A percentile compares a stretch with the other conserved stretches of the same genome.
Evolutionary conservation across 2,888 invertebrate species (phyloP).

Genomic region (Agonopterix alstromeriana): DNA sequence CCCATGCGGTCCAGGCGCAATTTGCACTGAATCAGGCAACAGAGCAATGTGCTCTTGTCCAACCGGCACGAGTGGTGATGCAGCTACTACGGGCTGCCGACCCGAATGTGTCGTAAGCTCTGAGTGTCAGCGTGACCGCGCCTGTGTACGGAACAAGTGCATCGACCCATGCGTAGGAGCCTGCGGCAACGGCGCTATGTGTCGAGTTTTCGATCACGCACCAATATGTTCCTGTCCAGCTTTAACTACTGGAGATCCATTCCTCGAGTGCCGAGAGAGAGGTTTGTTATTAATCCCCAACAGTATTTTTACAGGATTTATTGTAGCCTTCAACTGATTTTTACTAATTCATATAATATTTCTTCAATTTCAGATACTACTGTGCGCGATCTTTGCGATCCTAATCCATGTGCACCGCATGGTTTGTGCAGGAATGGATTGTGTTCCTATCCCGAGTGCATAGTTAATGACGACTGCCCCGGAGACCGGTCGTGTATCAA

Average conservation of each 20-base stretch:
- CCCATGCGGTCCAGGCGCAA: constrained; percentile 88
- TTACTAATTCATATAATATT: background rate
- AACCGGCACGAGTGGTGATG: constrained; percentile 84
- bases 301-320: background rate
- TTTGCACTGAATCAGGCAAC: constrained; percentile 74
- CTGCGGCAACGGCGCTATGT: constrained; percentile 87
- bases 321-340: background rate
- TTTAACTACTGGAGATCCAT: constrained; percentile 86
- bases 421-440: constrained; percentile 80
- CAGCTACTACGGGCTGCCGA: constrained; percentile 85
- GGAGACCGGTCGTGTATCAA: constrained; percentile 88
- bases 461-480: constrained; percentile 91
- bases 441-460: constrained; percentile 89
- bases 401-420: constrained; percentile 84
- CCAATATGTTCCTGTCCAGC: constrained; percentile 86
- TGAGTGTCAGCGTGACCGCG: constrained; percentile 85
- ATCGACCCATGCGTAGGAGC: constrained; percentile 87
- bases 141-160: constrained; percentile 88
- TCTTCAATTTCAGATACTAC: constrained; percentile 31
- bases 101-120: constrained; percentile 91
- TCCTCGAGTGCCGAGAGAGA: constrained; percentile 78
- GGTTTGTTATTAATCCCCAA: constrained; percentile 26
- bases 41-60: constrained; percentile 86
- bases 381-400: constrained; percentile 79
- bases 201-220: constrained; percentile 78